These are phyloP conservation scores for Notoglanidium macrostoma DNA, from an alignment of 2,797 vertebrate genomes.

Conservation along the genomic window DNA sequence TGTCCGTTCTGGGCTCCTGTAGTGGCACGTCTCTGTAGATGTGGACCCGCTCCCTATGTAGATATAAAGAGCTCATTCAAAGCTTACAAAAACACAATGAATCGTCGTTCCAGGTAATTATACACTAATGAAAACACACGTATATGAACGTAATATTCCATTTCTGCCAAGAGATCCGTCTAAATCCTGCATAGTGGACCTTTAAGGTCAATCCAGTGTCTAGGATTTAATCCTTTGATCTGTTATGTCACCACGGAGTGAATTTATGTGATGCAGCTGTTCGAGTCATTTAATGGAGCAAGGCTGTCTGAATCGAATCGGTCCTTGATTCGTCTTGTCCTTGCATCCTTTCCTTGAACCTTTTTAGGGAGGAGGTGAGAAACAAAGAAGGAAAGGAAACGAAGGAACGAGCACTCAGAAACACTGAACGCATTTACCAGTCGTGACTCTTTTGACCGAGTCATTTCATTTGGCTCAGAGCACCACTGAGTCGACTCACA, in stretches of 20 bases:
- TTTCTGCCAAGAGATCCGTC: too few relatives aligned
- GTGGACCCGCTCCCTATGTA: too few relatives aligned
- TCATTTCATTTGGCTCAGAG: not conserved
- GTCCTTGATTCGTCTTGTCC: not conserved
- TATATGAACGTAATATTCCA: too few relatives aligned
- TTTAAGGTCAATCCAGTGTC: not conserved
- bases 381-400: not conserved
- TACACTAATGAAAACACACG: too few relatives aligned
- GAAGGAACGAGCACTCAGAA: not conserved
- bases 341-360: not conserved
- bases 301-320: not conserved
- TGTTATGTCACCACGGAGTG: not conserved
- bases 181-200: too few relatives aligned
- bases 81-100: too few relatives aligned
- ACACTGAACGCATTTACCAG: not conserved
- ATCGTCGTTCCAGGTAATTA: too few relatives aligned
- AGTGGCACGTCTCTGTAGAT: too few relatives aligned
- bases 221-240: not conserved
- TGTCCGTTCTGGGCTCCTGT: too few relatives aligned
- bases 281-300: not conserved
- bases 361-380: not conserved
- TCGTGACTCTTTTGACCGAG: not conserved
- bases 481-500: not conserved
- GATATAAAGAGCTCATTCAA: too few relatives aligned
- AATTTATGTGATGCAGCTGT: not conserved